Base-by-base conservation (phyloP, 2,113 vertebrate species). In the Notarius lentiginosus region DNA sequence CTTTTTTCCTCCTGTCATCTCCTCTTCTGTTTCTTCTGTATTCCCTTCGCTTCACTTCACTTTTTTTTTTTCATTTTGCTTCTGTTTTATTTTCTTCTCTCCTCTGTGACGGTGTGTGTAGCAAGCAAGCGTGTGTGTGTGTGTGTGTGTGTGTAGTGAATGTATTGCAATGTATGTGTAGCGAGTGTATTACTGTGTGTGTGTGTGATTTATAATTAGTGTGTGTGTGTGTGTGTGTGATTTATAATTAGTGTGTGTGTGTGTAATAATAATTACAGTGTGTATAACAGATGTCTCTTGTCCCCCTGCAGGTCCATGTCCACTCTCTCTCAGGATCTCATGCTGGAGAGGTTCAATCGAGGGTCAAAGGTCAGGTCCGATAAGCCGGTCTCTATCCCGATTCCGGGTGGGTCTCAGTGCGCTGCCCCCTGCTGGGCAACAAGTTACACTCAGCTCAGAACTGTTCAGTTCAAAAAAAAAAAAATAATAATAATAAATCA, bases 281-380 rank as follows among this genome's bases (percentile, higher is more conserved):
- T 66, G 60, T 70, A 17, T 90, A 55, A 87, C 47, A 56, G 58
- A 72, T 92, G 34, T 60, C 80, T 86, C 9, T 90, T 84, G 72
- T 79, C 90, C 68, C 61, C 88, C 84, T 58, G 61, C 92, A 96
- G 95, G 65, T 94, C 95, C 81, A 94, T 94, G 56, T 93, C 94
- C 70, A 94, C 95, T 15, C 93, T 96, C 85, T 94, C 94, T 55
- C 95, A 96, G 91, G 95, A 96, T 90, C 95, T 96, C 56, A 94
- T 92, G 92, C 90, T 95, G 89, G 95, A 95, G 75, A 91, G 95
- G 72, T 95, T 96, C 91, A 95, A 88, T 90, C 89, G 94, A 47
- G 93, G 92, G 47, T 75, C 83, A 11, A 95, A 95, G 91, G 79
- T 91, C 87, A 96, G 95, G 91, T 94, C 95, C 56, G 94, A 95